Base-by-base conservation (phyloP, 2,113 vertebrate genomes). In the Gymnogyps californianus region DNA sequence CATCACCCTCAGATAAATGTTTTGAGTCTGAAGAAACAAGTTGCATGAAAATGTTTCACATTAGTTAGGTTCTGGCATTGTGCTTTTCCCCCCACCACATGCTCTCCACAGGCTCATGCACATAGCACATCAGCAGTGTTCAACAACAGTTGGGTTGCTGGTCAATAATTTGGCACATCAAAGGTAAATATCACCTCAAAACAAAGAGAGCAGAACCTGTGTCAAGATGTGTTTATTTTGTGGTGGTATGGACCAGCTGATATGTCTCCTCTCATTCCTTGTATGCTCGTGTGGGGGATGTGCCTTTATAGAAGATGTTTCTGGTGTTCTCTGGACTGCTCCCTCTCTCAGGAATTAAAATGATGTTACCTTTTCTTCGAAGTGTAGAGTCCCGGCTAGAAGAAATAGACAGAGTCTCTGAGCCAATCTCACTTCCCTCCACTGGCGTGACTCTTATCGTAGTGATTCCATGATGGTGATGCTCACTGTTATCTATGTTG, bases 271-370 rank as follows among this genome's bases (percentile, higher is more conserved):
- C 74, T 98, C 98, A 99, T 13, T 99, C 99, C 94, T 99, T 99
- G 80, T 99, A 99, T 8, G 98, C 98, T 66, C 99, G 98, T 14
- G 99, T 99, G 1, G 98, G 98, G 4, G 99, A 99, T 14, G 99
- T 99, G 87, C 99, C 99, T 96, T 99, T 99, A 97, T 99, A 99
- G 98, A 99, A 99, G 98, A 99, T 98, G 85, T 99, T 99, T 55
- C 99, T 98, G 47, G 99, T 99, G 78, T 99, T 99, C 76, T 99
- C 99, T 1, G 99, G 99, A 90, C 99, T 99, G 98, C 98, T 99
- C 89, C 99, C 98, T 97, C 99, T 98, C 96, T 99, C 99, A 0
- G 99, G 99, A 78, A 99, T 99, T 96, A 99, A 96, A 94, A 99
- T 99, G 95, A 99, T 98, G 83, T 99, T 99, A 77, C 98, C 99